Base-by-base conservation (phyloP, 1,140 invertebrate genomes). In the Microplitis demolitor region DNA sequence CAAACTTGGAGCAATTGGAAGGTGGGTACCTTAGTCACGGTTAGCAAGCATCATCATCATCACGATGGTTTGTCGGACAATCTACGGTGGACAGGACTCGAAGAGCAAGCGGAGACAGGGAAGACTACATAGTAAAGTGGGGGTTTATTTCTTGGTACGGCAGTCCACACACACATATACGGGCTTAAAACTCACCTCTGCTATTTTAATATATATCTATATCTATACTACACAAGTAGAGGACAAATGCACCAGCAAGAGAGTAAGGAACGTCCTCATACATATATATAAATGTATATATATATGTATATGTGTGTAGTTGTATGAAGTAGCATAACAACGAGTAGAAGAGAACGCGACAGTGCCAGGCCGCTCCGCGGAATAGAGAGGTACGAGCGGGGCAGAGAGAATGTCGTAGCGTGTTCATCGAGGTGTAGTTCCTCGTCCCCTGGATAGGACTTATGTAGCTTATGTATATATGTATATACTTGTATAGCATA, bases 351-450 rank as follows among this genome's bases (percentile, higher is more conserved):
- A 74, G 63, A 76, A 77, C 76, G 73, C 77, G 78, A 79, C 56
- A 58, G 56, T 24, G 24, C 24, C 14, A 58, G 16, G 51, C 11
- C 6, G 79, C 79, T 78, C 82, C 77, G 78, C 69, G 75, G 76
- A 73, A 45, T 72, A 58, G 71, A 76, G 78, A 73, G 80, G 78
- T 69, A 79, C 78, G 82, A 79, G 79, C 76, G 78, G 81, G 61
- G 64, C 80, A 72, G 72, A 79, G 82, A 84, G 83, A 83, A 81
- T 83, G 84, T 85, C 84, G 82, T 84, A 81, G 78, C 82, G 85
- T 87, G 85, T 78, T 86, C 85, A 86, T 85, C 85, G 85, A 87
- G 82, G 82, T 86, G 85, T 85, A 85, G 81, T 85, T 87, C 85
- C 85, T 86, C 84, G 85, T 87, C 83, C 85, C 83, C 84, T 82